Percentiles rank a stretch among this genome's conserved stretches.
Evolutionary conservation across 1,140 invertebrate genomes (phyloP).

Genomic region (Drosophila prosaltans): DNA sequence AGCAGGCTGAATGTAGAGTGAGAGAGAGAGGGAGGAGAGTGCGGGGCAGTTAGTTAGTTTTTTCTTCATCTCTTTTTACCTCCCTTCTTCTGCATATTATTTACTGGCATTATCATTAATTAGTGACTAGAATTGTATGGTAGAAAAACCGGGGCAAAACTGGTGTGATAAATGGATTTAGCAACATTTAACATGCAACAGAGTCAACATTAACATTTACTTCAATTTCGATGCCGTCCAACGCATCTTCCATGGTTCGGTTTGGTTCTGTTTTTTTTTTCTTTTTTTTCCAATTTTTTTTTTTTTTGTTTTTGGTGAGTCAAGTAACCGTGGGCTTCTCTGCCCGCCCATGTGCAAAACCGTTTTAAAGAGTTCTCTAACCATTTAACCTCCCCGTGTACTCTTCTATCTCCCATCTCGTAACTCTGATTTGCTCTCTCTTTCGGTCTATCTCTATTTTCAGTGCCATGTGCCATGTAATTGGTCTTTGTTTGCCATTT

Average conservation of each 20-base stretch:
- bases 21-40: neutral
- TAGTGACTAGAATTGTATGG: slow-evolving; percentile 49
- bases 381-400: neutral
- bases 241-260: slow-evolving; percentile 58
- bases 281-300: neutral
- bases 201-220: slow-evolving; percentile 28
- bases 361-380: slow-evolving; percentile 15
- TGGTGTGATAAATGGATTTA: slow-evolving; percentile 71
- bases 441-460: slow-evolving; percentile 36
- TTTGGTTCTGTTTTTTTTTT: too few relatives aligned
- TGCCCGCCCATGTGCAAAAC: slow-evolving; percentile 62
- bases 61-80: too few relatives aligned
- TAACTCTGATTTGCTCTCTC: slow-evolving; percentile 4
- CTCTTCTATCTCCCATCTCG: neutral
- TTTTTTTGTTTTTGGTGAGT: neutral
- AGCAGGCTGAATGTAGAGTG: neutral
- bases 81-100: slow-evolving; percentile 36
- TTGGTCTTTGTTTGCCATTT: slow-evolving; percentile 79
- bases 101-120: slow-evolving; percentile 75
- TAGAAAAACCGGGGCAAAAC: slow-evolving; percentile 22
- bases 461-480: slow-evolving; percentile 57
- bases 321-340: slow-evolving; percentile 61
- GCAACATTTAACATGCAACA: slow-evolving; percentile 74
- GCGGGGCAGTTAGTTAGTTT: neutral
- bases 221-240: slow-evolving; percentile 41